A percentile compares a stretch with the other conserved stretches of the same genome.
These are phyloP conservation scores for Pseudococcus longispinus DNA, from an alignment of 2,888 invertebrate genomes.

Conservation along the genomic window DNA sequence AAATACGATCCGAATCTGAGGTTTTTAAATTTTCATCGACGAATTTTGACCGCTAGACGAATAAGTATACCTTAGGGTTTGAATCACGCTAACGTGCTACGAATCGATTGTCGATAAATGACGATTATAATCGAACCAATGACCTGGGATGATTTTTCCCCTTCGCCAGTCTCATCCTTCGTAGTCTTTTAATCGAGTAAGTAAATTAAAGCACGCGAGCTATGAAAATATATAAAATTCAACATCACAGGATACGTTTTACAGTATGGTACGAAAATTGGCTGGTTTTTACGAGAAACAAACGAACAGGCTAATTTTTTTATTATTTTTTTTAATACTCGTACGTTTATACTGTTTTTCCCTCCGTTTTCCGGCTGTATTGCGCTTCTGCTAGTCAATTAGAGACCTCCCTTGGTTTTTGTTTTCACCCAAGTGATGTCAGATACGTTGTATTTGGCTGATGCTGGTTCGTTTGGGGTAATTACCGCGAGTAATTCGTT, in stretches of 20 bases:
- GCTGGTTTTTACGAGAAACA: neutral
- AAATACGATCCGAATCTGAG: too few species aligned
- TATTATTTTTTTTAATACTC: slow-evolving; percentile 12
- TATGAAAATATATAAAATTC: neutral
- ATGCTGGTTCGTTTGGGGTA: neutral
- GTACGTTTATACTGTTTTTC: neutral
- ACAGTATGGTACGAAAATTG: neutral
- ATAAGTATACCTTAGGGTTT: too few species aligned
- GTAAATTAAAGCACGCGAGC: slow-evolving; percentile 22
- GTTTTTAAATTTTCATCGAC: too few species aligned
- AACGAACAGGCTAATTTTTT: neutral
- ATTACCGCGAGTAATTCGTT: neutral
- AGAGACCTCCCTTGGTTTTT: neutral
- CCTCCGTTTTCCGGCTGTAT: neutral
- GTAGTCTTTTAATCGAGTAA: neutral
- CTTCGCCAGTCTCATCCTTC: neutral
- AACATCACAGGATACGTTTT: neutral
- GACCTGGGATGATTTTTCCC: neutral
- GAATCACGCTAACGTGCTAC: too few species aligned
- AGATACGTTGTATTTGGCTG: neutral
- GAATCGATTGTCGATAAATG: too few species aligned
- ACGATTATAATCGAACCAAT: neutral
- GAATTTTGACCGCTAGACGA: too few species aligned
- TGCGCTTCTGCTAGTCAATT: slow-evolving; percentile 9
- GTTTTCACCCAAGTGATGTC: neutral